These are phyloP conservation scores for Sphaerophoria taeniata DNA, from an alignment of 2,888 invertebrate genomes.

Conservation along the genomic window DNA sequence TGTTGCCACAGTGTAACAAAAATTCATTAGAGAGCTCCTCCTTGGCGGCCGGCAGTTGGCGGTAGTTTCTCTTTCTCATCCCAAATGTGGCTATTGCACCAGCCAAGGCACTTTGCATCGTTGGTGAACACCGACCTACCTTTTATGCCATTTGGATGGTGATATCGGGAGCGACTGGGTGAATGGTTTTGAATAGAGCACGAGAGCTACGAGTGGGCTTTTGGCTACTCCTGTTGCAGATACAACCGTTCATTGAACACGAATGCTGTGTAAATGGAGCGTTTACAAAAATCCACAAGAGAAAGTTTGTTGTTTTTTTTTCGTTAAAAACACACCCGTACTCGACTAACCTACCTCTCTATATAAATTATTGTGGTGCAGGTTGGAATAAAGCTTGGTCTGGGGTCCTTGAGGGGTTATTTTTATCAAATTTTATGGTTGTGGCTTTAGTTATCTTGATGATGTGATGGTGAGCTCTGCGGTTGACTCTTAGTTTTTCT, in stretches of 20 bases:
- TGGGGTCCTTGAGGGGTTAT: slow-evolving; percentile 43
- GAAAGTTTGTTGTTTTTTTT: slow-evolving; percentile 9
- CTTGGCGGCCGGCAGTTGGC: slow-evolving; percentile 41
- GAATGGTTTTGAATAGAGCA: neutral
- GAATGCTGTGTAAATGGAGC: slow-evolving; percentile 64
- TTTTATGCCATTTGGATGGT: too few relatives aligned
- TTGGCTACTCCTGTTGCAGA: slow-evolving; percentile 31
- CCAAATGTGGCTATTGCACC: slow-evolving; percentile 20
- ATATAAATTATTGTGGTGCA: neutral
- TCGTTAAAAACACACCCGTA: neutral
- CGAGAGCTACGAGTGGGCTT: neutral
- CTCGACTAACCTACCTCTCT: neutral
- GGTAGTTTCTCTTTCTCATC: slow-evolving; percentile 42
- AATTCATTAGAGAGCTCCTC: slow-evolving; percentile 53
- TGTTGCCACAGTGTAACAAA: slow-evolving; percentile 57
- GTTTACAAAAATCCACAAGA: slow-evolving; percentile 56
- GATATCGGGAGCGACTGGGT: neutral
- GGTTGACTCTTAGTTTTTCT: slow-evolving; percentile 57
- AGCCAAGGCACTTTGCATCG: slow-evolving; percentile 3
- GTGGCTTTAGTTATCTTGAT: slow-evolving; percentile 68
- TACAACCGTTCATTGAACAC: slow-evolving; percentile 64
- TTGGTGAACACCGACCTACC: neutral
- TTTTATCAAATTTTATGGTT: slow-evolving; percentile 71
- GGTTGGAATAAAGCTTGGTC: slow-evolving; percentile 2
- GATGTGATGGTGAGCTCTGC: slow-evolving; percentile 58